These are phyloP conservation scores for Chamaedrilus cognettii DNA, from an alignment of 2,888 invertebrate species.

Conservation along the genomic window DNA sequence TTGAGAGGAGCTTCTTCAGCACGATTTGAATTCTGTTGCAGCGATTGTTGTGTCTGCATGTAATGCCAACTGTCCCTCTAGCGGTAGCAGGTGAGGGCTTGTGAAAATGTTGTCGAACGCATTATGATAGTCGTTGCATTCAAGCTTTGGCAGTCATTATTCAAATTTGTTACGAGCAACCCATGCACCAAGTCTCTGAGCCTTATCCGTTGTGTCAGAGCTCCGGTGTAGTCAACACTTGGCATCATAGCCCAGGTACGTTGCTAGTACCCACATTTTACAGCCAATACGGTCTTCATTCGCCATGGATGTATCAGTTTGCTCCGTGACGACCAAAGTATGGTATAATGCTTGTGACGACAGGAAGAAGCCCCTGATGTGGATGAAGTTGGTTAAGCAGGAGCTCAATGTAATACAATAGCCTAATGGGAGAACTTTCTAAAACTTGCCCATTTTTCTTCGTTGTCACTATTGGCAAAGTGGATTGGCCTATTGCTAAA, in stretches of 20 bases:
- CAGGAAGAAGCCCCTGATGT: too few relatives aligned
- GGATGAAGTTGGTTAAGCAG: background rate
- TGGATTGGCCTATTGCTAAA: background rate
- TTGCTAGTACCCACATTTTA: background rate
- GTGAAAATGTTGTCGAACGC: background rate
- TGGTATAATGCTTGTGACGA: background rate
- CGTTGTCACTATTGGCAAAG: conserved; percentile 1
- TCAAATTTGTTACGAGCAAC: background rate
- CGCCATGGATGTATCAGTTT: background rate
- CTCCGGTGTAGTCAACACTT: background rate
- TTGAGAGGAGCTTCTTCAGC: conserved; percentile 4
- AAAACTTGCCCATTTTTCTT: conserved; percentile 3
- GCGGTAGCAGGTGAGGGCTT: background rate
- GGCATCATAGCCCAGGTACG: background rate
- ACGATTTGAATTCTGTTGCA: conserved; percentile 2
- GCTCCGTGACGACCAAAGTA: conserved; percentile 7
- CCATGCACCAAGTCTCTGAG: background rate
- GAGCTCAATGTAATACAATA: background rate
- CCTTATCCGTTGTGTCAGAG: conserved; percentile 1
- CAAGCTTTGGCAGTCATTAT: background rate
- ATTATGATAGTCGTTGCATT: background rate
- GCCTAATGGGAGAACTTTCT: background rate
- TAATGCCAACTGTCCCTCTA: too few relatives aligned
- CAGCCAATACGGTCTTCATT: background rate
- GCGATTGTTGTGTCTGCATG: background rate